Evolutionary conservation across 1,140 invertebrate genomes (phyloP), one percentile per base, ranked within the genome.

Genomic region (Popillia japonica): DNA sequence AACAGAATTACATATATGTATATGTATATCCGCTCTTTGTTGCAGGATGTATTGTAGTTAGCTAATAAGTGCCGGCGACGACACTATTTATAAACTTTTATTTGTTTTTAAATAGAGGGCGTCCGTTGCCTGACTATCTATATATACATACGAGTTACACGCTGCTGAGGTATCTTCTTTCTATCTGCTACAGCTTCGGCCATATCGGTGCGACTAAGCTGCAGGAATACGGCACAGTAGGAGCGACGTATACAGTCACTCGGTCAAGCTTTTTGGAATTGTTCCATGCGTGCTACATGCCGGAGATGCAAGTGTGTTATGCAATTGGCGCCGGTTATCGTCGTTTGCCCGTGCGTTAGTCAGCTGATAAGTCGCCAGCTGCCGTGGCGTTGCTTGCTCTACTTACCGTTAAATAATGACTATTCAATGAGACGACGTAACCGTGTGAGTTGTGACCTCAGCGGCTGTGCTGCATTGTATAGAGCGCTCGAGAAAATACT

Each of bases 201-300:
- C 48, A 17, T 55, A 17, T 17, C 11, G 48, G 48, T 17, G 14
- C 14, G 48, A 55, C 14, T 55, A 55, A n/a, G 14, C 48, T 14
- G 6, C 48, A 17, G 6, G 48, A 17, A 55, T 55, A 55, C 48
- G 48, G 48, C 7, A 55, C 14, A 14, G 42, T 44, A 44, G 9
- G 42, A 44, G 42, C 42, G 11, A 17, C n/a, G 48, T 34, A 34
- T 55, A 55, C 61, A 68, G 61, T 68, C 23, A 68, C 61, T 68
- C 61, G 61, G 61, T 68, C 61, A 68, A 68, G 61, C 61, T 68
- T 68, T 68, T 68, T 68, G 61, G 61, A 68, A 68, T 68, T 68
- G 61, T 27, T 68, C 61, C 61, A 68, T 68, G 61, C 61, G 61
- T 68, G 61, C 11, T 68, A 27, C 61, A 34, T 68, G 61, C 61